A percentile compares a stretch with the other conserved stretches of the same genome.
These are phyloP conservation scores for Meloidogyne chitwoodi DNA, from an alignment of 1,140 invertebrate genomes.

Conservation along the genomic window DNA sequence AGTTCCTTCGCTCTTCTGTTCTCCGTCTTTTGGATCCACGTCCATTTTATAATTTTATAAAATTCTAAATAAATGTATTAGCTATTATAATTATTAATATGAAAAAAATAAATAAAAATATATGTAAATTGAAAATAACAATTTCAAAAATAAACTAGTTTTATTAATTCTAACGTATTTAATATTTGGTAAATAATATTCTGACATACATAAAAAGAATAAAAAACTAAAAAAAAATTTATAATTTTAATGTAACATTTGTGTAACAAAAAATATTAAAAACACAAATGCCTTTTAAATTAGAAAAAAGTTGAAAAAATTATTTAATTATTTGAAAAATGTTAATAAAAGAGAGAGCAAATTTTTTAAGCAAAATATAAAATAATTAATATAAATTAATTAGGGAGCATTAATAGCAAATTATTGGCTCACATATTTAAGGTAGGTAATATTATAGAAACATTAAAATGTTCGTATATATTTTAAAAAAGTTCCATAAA, in stretches of 20 bases:
- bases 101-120: neutral
- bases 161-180: no score
- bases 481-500: no score
- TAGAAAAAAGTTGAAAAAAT: neutral
- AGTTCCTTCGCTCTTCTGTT: neutral
- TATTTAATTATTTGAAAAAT: neutral
- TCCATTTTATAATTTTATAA: conserved; percentile 10
- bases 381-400: neutral
- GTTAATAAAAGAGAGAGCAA: neutral
- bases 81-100: neutral
- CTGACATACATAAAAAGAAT: no score
- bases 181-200: no score
- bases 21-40: neutral
- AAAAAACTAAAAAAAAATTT: no score
- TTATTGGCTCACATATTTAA: neutral
- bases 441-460: no score
- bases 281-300: no score
- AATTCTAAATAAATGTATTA: neutral
- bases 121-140: neutral
- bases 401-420: neutral
- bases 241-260: no score
- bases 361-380: neutral
- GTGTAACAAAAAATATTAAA: no score
- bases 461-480: no score
- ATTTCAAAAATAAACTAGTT: no score